Evolutionary conservation across 2,888 invertebrate genomes (phyloP), one percentile per base, ranked within the genome.

Genomic region (Masnerella sp.): DNA sequence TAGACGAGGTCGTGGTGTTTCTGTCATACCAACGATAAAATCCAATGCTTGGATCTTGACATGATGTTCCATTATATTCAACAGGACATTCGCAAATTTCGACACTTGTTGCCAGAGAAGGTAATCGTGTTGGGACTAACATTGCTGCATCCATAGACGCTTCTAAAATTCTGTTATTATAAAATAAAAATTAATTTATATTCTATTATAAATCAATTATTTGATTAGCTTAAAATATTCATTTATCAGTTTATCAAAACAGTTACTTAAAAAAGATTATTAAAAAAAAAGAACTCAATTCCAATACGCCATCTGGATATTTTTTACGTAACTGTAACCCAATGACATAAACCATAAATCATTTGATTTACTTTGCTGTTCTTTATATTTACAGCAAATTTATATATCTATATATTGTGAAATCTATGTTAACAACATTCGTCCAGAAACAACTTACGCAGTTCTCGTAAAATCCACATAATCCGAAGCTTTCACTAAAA

Each of bases 31-130:
- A 94, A 54, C 95, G 89, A 82, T 92, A 95, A 87, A 93, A 97
- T 0, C 98, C 98, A 5, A 90, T 87, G 32, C 93, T 94, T 0
- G 96, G 95, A 84, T 94, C 92, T 88, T 98, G 98, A 87, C 99
- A 99, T 0, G 98, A 98, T 0, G 93, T 91, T 0, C 96, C 95
- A 75, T 93, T 91, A 88, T 96, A 98, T 69, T 91, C 91, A 0
- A 89, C 88, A 0, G 96, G 94, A 83, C 98, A 98, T 43, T 91
- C 90, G 86, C 98, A 98, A 67, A 93, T 89, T 88, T 98, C 98
- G 1, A 98, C 93, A 0, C 96, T 95, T 22, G 91, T 90, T 0
- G 96, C 95, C 36, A 91, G 84, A n/a, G 91, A 91, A 73, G 90
- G 92, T 0, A 91, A 91, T 8, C 91, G 90, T 25, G 91, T 92